These are phyloP conservation scores for Drosophila rhopaloa DNA, from an alignment of 1,140 invertebrate genomes.

Conservation along the genomic window DNA sequence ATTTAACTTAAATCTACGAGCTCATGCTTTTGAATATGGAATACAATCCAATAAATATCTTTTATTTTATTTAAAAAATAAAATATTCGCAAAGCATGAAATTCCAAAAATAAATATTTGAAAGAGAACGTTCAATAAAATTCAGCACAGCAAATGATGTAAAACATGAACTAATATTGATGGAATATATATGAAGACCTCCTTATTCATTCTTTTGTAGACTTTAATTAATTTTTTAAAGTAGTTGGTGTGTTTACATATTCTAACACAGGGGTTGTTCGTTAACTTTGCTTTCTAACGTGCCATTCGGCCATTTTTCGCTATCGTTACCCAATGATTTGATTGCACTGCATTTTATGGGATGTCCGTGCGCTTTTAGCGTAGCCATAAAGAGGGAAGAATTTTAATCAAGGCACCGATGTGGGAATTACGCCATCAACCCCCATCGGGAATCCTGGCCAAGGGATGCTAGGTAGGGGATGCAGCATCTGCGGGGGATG, in stretches of 20 bases:
- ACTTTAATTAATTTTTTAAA: slow-evolving; percentile 13
- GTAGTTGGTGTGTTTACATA: neutral
- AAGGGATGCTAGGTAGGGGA: slow-evolving; percentile 5
- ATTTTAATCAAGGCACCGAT: slow-evolving; percentile 57
- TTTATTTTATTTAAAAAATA: no score
- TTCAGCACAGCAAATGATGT: no score
- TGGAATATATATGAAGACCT: no score
- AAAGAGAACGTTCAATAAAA: no score
- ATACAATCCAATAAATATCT: no score
- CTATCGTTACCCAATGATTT: slow-evolving; percentile 60
- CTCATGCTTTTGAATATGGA: no score
- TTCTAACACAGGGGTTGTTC: slow-evolving; percentile 25
- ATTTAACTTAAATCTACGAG: no score
- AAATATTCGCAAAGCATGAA: no score
- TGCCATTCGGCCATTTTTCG: slow-evolving; percentile 70
- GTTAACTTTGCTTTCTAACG: slow-evolving; percentile 38
- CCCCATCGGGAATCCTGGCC: slow-evolving; percentile 24
- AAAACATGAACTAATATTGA: no score
- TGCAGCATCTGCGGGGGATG: slow-evolving; percentile 33
- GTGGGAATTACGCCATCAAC: slow-evolving; percentile 57
- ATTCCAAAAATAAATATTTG: neutral
- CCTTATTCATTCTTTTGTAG: neutral
- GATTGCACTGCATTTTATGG: slow-evolving; percentile 70
- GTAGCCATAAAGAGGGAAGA: slow-evolving; percentile 60
- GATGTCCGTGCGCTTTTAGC: slow-evolving; percentile 64